Evolutionary conservation across 2,888 invertebrate genomes (phyloP), one percentile per base, ranked within the genome.

Genomic region (Exephanes ischioxanthus): DNA sequence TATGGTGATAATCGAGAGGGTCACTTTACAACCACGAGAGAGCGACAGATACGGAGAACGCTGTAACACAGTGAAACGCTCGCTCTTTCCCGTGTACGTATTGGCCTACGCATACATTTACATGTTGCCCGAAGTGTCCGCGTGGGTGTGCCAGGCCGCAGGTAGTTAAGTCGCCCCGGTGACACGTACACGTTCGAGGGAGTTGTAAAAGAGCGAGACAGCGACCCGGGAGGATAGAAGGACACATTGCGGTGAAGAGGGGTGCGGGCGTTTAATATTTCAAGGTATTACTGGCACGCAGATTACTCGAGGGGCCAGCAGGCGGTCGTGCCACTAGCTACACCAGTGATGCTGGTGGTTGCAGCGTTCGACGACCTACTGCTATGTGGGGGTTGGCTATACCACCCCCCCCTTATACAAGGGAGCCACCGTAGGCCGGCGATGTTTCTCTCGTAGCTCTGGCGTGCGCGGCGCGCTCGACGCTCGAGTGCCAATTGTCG

Each of bases 401-500:
- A 66, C 61, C n/a, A 63, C 63, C 2, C 11, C 48, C 63, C 41
- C 61, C 41, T 16, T 22, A 26, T 48, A 9, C 75, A 53, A 26
- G 61, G 37, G 84, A 63, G 53, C 55, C 53, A 58, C 77, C 45
- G 53, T 73, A 55, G 68, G 48, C 58, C 67, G 37, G 58, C 71
- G 53, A 58, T 70, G 66, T 61, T 71, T 30, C 68, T 67, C 63
- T 72, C 75, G 67, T 61, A 71, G 58, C 26, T 41, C 72, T 37
- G 63, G 41, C 26, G 77, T 71, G 75, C 78, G 67, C 55, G 73
- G 76, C 68, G 33, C 70, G 68, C 76, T 68, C 84, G 72, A 72
- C 85, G 82, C 86, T 83, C 86, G 85, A 86, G 87, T 88, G 90
- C 90, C 91, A 90, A 91, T 91, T 90, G 90, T 89, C 91, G 90